A percentile compares a stretch with the other conserved stretches of the same genome.
phyloP scores from a whole-genome alignment of 2,797 vertebrate species.

The Pitangus sulphuratus region DNA sequence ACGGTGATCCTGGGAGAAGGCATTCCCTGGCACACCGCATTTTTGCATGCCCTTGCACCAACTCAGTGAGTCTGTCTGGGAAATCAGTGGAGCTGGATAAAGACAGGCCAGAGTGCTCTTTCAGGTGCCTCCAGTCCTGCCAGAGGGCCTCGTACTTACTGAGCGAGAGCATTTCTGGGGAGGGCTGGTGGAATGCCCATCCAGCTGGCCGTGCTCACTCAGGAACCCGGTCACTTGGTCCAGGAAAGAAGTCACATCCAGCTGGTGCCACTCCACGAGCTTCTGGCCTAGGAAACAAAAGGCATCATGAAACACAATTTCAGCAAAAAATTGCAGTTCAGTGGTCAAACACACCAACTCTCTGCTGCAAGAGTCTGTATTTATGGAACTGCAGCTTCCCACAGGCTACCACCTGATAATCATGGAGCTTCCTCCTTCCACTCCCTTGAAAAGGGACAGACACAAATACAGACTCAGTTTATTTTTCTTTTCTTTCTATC shows the following conservation, averaged over 20 bases:
- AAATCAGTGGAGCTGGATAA: background rate
- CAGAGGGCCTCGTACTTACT: conserved; percentile 80
- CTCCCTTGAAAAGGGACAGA: background rate
- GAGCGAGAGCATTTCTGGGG: conserved; percentile 94
- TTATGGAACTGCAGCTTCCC: background rate
- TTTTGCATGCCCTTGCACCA: background rate
- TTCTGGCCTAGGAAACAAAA: conserved; percentile 88
- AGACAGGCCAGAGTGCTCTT: background rate
- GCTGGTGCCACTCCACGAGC: conserved; percentile 97
- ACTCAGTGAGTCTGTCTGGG: background rate
- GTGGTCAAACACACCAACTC: background rate
- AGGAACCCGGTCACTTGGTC: conserved; percentile 96
- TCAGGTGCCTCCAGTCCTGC: background rate
- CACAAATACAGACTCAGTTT: background rate
- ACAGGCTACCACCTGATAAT: background rate
- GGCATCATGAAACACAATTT: background rate
- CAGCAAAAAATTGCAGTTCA: background rate
- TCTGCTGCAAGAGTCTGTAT: background rate
- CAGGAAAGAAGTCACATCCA: conserved; percentile 94
- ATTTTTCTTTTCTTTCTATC: background rate
- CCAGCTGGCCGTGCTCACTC: conserved; percentile 94
- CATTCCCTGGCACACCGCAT: background rate
- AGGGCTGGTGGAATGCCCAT: conserved; percentile 91
- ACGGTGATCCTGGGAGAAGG: background rate
- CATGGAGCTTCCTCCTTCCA: background rate